Base-by-base conservation (phyloP, 2,888 invertebrate genomes). In the Drosophila cognata region DNA sequence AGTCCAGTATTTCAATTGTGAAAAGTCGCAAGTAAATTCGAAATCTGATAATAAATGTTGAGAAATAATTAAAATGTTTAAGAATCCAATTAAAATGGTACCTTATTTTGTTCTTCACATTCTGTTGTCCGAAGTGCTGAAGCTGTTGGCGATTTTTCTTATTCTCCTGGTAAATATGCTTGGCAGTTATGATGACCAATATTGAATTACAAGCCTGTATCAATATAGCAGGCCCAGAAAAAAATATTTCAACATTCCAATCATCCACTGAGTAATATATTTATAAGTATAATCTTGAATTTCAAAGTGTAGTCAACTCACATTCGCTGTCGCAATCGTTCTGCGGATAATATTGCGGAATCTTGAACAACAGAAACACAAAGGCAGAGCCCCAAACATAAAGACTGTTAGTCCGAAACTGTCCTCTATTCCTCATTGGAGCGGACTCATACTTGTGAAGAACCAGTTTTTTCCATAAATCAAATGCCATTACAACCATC, bases 401-500 rank as follows among this genome's bases (percentile, higher is more conserved):
- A 7, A 84, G 16, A 1, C 88, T 86, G 66, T 90, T 91, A 8
- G 86, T 33, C 1, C 77, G 61, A 61, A 91, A 91, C 10, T 87
- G 81, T 61, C 84, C 88, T 13, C 75, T 77, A 29, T 78, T 81
- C 5, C 76, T 79, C 43, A 64, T 76, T n/a, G 77, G 78, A 29
- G 61, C 58, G 18, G 60, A 52, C 7, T 78, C 82, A 36, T 74
- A 77, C 7, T 29, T 60, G 21, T 65, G 75, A 1, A 71, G 69
- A 16, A 79, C 79, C 18, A 89, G 74, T 53, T 79, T 86, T 94
- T 96, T 95, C 96, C 96, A 97, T 86, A 97, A 96, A 91, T 97
- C 97, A 91, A 96, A 95, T 92, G 97, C 96, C 95, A 97, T 97
- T n/a, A 97, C 95, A 91, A 96, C 97, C 86, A 97, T 94, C 97